These are phyloP conservation scores for Avahi laniger DNA, from an alignment of 2,797 vertebrate species.

Conservation along the genomic window DNA sequence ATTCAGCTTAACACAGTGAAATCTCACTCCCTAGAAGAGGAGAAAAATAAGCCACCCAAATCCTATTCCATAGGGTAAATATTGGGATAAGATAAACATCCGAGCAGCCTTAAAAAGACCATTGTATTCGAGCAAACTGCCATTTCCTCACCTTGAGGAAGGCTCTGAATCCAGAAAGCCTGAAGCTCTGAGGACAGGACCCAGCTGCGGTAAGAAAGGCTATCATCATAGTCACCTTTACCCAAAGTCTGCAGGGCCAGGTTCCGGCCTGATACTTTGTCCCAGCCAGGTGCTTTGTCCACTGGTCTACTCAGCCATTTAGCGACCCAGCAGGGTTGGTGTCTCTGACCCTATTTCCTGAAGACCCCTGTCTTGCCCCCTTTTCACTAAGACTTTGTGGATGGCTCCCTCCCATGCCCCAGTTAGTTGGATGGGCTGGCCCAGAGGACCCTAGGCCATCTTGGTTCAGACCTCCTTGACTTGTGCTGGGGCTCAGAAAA, in stretches of 20 bases:
- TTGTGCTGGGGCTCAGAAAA: neutral
- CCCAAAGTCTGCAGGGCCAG: neutral
- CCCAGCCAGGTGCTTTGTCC: neutral
- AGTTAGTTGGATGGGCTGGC: neutral
- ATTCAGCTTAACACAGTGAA: constrained; percentile 58
- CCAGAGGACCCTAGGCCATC: neutral
- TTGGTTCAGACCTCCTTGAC: neutral
- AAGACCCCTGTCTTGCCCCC: neutral
- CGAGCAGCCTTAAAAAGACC: constrained; percentile 68
- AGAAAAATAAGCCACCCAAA: constrained; percentile 70
- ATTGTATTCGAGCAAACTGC: constrained; percentile 73
- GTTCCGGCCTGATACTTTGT: neutral
- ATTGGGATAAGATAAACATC: constrained; percentile 79
- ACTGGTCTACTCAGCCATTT: neutral
- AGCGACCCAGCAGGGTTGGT: neutral
- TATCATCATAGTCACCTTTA: neutral
- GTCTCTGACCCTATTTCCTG: neutral
- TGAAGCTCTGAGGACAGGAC: neutral
- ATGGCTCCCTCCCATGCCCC: neutral
- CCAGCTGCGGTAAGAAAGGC: neutral
- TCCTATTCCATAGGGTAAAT: constrained; percentile 75
- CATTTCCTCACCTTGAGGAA: constrained; percentile 69
- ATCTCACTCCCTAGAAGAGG: constrained; percentile 51
- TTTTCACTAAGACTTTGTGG: neutral
- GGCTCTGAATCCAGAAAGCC: constrained; percentile 41